phyloP scores from a whole-genome alignment of 1,140 invertebrate species.

The Nasonia giraulti region DNA sequence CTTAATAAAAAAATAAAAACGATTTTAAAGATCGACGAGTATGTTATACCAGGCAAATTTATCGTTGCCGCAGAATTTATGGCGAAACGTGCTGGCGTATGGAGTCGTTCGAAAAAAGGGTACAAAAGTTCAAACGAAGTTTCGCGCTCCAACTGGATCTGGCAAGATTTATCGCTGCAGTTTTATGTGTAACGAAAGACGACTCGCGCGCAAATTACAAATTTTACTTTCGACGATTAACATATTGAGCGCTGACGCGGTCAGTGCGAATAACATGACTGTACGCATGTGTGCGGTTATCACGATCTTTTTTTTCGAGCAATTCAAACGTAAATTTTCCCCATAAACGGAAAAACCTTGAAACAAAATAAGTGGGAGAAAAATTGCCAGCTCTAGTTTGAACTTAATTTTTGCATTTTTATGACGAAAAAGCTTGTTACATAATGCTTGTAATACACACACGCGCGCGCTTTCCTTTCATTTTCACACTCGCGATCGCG shows the following conservation, averaged over 20 bases:
- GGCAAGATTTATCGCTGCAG: neutral
- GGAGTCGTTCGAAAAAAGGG: slow-evolving; percentile 16
- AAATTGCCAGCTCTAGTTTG: slow-evolving; percentile 2
- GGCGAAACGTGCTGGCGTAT: slow-evolving; percentile 47
- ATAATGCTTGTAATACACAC: neutral
- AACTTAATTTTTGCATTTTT: slow-evolving; percentile 7
- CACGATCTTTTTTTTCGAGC: neutral
- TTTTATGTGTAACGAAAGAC: neutral
- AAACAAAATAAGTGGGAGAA: neutral
- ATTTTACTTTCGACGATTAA: neutral
- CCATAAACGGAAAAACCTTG: neutral
- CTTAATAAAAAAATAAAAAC: slow-evolving; percentile 19
- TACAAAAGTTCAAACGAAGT: slow-evolving; percentile 12
- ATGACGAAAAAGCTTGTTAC: neutral
- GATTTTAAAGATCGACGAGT: slow-evolving; percentile 6
- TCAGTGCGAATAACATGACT: neutral
- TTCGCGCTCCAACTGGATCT: neutral
- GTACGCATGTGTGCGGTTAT: no score
- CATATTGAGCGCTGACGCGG: neutral
- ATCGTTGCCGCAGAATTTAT: slow-evolving; percentile 35
- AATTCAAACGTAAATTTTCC: neutral
- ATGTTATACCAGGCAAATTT: slow-evolving; percentile 11
- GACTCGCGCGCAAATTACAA: neutral
- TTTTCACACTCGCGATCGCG: slow-evolving; percentile 34
- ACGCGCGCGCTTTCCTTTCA: slow-evolving; percentile 8